phyloP scores from a whole-genome alignment of 2,888 invertebrate genomes.

The Parnassius glacialis region DNA sequence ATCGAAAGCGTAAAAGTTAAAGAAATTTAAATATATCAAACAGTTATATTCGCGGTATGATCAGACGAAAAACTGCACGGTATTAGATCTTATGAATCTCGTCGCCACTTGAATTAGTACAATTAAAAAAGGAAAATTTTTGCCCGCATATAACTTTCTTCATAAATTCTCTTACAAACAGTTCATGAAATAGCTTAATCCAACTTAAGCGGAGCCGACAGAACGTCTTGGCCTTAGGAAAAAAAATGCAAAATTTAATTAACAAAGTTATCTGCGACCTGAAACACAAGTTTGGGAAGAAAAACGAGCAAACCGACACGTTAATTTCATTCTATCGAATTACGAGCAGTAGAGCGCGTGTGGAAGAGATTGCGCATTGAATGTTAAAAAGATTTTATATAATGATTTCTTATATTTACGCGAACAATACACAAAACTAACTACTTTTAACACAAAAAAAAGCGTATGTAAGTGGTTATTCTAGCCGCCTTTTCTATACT shows the following conservation, averaged over 20 bases:
- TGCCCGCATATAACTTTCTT: conserved; percentile 36
- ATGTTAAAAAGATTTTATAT: conserved; percentile 42
- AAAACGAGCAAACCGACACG: conserved; percentile 75
- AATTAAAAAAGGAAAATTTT: conserved; percentile 27
- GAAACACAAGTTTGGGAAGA: conserved; percentile 77
- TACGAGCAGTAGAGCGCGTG: conserved; percentile 64
- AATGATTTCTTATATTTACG: too few species aligned
- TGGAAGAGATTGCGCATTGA: conserved; percentile 59
- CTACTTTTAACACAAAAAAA: conserved; percentile 18
- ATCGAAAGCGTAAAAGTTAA: conserved; percentile 17
- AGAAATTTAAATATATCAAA: conserved; percentile 23
- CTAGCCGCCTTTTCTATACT: conserved; percentile 10
- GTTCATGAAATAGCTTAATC: conserved; percentile 54
- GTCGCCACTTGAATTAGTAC: conserved; percentile 23
- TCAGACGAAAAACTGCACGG: conserved; percentile 21
- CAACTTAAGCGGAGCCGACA: conserved; percentile 46
- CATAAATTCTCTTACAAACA: conserved; percentile 45
- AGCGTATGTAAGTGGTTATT: conserved; percentile 11
- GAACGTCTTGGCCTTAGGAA: conserved; percentile 40
- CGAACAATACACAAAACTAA: too few species aligned
- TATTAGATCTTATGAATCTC: conserved; percentile 21
- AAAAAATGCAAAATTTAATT: conserved; percentile 76
- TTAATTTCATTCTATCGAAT: conserved; percentile 75
- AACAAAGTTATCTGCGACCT: conserved; percentile 74
- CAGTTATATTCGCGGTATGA: conserved; percentile 19